Evolutionary conservation across 2,113 vertebrate genomes (phyloP).

Genomic region (Rhabdomys dilectus): DNA sequence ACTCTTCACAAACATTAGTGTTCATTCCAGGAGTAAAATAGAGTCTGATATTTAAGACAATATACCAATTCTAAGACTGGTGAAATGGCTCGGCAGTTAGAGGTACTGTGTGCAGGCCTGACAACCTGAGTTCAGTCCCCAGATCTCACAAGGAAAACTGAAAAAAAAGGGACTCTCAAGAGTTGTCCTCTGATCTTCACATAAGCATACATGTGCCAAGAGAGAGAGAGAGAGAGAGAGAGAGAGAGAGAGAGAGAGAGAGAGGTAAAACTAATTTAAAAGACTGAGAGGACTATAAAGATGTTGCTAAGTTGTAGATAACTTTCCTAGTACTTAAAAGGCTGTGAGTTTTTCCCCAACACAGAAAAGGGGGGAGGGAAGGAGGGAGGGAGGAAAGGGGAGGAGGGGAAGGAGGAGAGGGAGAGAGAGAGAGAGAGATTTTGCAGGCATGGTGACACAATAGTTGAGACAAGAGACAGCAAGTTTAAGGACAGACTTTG

Average conservation of each 20-base stretch:
- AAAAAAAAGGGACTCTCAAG: neutral
- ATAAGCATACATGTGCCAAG: neutral
- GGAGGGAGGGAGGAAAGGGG: too few species aligned
- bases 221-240: too few species aligned
- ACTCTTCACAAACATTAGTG: neutral
- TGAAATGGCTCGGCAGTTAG: neutral
- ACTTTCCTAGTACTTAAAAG: neutral
- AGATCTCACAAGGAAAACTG: neutral
- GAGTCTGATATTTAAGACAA: neutral
- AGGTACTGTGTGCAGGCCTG: neutral
- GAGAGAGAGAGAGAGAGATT: too few species aligned
- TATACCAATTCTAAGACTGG: neutral
- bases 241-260: neutral
- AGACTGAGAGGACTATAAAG: neutral
- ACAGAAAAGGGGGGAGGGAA: neutral
- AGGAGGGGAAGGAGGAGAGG: too few species aligned
- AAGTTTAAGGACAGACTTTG: neutral
- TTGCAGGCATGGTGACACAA: too few species aligned
- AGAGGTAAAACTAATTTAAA: neutral
- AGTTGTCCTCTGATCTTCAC: neutral
- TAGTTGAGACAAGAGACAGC: neutral
- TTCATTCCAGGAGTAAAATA: constrained; percentile 20
- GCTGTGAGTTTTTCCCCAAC: neutral
- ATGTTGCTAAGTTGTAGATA: neutral
- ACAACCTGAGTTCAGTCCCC: neutral